Evolutionary conservation across 2,888 invertebrate species (phyloP), one percentile per base, ranked within the genome.

Genomic region (Tipula helvola): DNA sequence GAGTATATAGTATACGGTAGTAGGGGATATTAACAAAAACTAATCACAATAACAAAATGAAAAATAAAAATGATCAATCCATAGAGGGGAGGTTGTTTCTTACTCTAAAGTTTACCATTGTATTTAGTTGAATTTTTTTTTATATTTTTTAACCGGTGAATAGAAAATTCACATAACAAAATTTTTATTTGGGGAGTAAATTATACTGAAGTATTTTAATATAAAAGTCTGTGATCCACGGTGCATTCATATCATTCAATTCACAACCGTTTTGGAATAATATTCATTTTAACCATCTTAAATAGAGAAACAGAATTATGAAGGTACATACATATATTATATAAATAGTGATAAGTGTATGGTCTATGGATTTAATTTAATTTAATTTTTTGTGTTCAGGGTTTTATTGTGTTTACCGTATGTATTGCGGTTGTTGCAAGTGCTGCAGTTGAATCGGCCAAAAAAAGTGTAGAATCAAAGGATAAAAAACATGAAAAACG

Each of bases 401-500:
- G 71, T 8, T 71, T 87, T 57, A 87, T 87, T 42, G 86, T 87
- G 41, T 84, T 87, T 42, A 83, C 87, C 85, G 85, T 87, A 42
- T 86, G 87, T 85, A 85, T 87, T n/a, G 86, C 87, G 83, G 71
- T 87, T 47, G 87, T 87, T 12, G 84, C 87, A n/a, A 85, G 84
- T 41, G 87, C 87, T 87, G 87, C 87, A 12, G 86, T 87, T 71
- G 86, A 85, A 28, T 39, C 86, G 39, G 86, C 86, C 47, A 87
- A 87, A 86, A 87, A 87, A 85, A 86, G 71, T 16, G 87, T 85
- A 28, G 86, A 71, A 85, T 52, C 86, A 41, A 42, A 39, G 13
- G 85, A 85, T 18, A 87, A 87, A 87, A 87, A 87, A 87, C 87
- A 87, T 52, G 87, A 87, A 39, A 87, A 87, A 87, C 87, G 87